phyloP scores from a whole-genome alignment of 1,140 invertebrate genomes.

The Zaprionus taronus region DNA sequence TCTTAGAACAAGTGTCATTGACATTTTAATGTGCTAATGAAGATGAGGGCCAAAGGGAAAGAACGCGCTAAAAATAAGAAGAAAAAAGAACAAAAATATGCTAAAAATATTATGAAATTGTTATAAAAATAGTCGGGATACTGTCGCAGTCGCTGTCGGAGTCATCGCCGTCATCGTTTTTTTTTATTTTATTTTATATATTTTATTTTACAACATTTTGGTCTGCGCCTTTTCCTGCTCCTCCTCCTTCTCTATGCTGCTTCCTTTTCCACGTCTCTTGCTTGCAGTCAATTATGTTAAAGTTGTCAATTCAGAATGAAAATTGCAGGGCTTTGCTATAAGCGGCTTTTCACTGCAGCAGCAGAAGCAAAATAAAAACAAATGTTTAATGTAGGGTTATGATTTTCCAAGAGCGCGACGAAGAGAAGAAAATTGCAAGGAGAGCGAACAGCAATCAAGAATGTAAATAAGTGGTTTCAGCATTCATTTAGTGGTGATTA shows the following conservation, averaged over 20 bases:
- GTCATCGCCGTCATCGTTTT: conserved; percentile 13
- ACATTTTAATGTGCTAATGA: conserved; percentile 83
- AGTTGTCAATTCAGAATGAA: conserved; percentile 75
- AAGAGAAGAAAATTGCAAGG: conserved; percentile 27
- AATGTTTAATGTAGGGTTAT: conserved; percentile 78
- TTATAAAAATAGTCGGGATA: conserved; percentile 74
- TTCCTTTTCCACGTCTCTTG: conserved; percentile 19
- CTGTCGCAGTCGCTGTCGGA: conserved; percentile 8
- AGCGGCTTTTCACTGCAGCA: conserved; percentile 57
- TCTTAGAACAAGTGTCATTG: conserved; percentile 70
- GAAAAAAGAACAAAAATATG: conserved; percentile 52
- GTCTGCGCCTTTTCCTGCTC: conserved; percentile 5
- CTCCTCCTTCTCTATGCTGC: neutral
- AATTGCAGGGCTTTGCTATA: conserved; percentile 64
- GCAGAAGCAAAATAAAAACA: conserved; percentile 32
- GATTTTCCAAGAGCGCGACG: conserved; percentile 49
- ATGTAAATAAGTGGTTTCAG: conserved; percentile 2
- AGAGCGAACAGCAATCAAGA: conserved; percentile 38
- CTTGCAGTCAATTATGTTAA: conserved; percentile 81
- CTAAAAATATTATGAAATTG: conserved; percentile 79
- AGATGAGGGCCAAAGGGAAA: conserved; percentile 67
- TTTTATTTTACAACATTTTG: conserved; percentile 59
- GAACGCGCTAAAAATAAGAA: conserved; percentile 18
- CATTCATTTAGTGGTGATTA: neutral
- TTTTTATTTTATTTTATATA: conserved; percentile 59